Evolutionary conservation across 1,140 invertebrate genomes (phyloP).

Genomic region (Macrostomum lignano): DNA sequence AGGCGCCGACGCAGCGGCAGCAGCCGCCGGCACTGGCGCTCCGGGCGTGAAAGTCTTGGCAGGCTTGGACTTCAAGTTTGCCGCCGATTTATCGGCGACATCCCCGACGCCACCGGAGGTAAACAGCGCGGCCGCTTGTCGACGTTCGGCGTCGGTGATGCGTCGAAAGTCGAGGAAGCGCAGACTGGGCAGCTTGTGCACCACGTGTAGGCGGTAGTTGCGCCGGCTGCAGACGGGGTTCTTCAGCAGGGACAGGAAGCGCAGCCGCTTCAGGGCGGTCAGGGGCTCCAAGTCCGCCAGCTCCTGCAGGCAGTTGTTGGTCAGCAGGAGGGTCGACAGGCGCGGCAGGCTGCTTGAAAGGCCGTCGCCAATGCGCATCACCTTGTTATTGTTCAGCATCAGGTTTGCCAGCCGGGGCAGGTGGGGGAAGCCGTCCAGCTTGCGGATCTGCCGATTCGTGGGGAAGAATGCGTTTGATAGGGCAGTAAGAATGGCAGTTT

Average conservation of each 20-base stretch:
- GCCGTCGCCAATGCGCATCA: slow-evolving; percentile 62
- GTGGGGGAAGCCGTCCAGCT: slow-evolving; percentile 80
- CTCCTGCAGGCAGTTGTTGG: slow-evolving; percentile 79
- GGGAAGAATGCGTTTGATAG: no score
- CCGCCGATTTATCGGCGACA: no score
- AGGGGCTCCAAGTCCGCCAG: slow-evolving; percentile 74
- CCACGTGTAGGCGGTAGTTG: slow-evolving; percentile 61
- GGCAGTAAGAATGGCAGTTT: no score
- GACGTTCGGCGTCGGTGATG: not conserved
- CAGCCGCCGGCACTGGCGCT: no score
- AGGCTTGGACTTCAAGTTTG: no score
- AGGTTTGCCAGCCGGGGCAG: slow-evolving; percentile 61
- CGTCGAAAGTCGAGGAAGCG: slow-evolving; percentile 58
- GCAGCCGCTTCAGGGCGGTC: slow-evolving; percentile 43
- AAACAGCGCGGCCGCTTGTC: slow-evolving; percentile 1
- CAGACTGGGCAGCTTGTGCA: slow-evolving; percentile 56
- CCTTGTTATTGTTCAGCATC: slow-evolving; percentile 76
- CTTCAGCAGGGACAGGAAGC: slow-evolving; percentile 42
- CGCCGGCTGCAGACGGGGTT: slow-evolving; percentile 79
- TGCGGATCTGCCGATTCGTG: no score
- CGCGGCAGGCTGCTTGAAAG: slow-evolving; percentile 63
- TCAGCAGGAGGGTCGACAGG: slow-evolving; percentile 59
- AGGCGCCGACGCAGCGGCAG: no score
- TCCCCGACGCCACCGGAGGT: no score
- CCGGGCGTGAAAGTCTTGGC: no score